Conservation (phyloP, 2,888 invertebrate species). For the Protonemura montana region DNA sequence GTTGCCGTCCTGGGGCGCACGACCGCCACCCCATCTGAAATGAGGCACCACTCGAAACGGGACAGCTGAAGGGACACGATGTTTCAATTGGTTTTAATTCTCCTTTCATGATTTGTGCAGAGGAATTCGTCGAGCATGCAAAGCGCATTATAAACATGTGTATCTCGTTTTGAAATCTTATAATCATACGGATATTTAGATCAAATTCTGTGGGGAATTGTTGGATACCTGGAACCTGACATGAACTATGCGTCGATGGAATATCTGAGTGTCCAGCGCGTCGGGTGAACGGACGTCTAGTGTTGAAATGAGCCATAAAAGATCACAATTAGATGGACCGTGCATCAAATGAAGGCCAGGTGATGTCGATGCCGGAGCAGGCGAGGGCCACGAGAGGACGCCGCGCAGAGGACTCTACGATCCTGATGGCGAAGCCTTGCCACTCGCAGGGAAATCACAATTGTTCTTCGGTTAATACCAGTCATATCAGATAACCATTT, state of each 20-base stretch:
- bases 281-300: background rate
- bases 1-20: background rate
- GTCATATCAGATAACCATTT: slow-evolving; percentile 4
- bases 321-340: background rate
- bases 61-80: background rate
- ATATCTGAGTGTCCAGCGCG: background rate
- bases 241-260: background rate
- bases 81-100: background rate
- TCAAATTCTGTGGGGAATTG: background rate
- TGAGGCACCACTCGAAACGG: background rate
- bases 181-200: background rate
- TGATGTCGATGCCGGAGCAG: background rate
- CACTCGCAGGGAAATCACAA: background rate
- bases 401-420: background rate
- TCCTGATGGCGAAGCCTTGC: background rate
- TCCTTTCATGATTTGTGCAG: background rate
- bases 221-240: background rate
- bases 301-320: slow-evolving; percentile 12
- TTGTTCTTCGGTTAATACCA: slow-evolving; percentile 2
- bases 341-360: background rate
- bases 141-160: background rate
- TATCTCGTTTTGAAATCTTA: background rate
- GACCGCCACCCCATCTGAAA: background rate
- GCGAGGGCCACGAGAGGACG: background rate
- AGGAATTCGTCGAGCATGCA: background rate